Evolutionary conservation across 2,113 vertebrate species (phyloP).

Genomic region (Nothobranchius furzeri): DNA sequence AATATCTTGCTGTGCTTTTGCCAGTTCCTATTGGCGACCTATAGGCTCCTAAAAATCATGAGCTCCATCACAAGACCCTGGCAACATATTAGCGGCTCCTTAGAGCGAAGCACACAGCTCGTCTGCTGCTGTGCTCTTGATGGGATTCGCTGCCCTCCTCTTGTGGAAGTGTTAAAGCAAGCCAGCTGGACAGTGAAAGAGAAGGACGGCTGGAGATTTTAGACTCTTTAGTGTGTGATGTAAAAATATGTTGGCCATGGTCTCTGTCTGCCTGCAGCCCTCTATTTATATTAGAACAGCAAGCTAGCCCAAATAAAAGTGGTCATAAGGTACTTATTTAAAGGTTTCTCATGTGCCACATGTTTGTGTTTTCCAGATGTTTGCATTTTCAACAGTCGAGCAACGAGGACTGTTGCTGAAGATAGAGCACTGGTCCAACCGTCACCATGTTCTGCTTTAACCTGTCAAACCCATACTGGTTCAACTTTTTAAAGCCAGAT

Average conservation of each 20-base stretch:
- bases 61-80: constrained; percentile 2
- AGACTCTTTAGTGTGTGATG: constrained; percentile 5
- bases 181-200: constrained; percentile 67
- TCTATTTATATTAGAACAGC: background rate
- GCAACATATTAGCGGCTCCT: constrained; percentile 6
- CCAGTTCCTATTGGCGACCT: background rate
- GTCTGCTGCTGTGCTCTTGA: constrained; percentile 41
- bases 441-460: background rate
- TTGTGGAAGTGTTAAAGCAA: constrained; percentile 54
- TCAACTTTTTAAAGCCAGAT: background rate
- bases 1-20: constrained; percentile 5
- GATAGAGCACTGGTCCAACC: background rate
- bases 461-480: background rate
- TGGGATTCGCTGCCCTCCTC: constrained; percentile 34
- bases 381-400: constrained; percentile 20
- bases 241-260: background rate
- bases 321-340: background rate
- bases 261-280: background rate
- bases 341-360: background rate
- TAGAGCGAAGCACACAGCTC: constrained; percentile 30
- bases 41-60: background rate
- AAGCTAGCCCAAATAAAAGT: background rate
- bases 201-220: constrained; percentile 13
- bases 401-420: background rate
- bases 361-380: constrained; percentile 54